Evolutionary conservation across 2,888 invertebrate species (phyloP).

Genomic region (Bombyx huttoni): DNA sequence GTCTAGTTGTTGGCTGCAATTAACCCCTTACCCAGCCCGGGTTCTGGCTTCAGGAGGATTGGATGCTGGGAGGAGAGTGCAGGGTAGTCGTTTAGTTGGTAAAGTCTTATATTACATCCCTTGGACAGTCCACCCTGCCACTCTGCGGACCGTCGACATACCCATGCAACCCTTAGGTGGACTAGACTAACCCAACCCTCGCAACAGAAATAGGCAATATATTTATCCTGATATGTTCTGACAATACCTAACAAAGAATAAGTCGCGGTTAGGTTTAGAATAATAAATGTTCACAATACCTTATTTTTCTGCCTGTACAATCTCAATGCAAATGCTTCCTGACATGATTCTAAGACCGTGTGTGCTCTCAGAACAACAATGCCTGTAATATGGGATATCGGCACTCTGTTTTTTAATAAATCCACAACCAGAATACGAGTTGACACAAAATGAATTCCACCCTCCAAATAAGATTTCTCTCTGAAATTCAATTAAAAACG

Average conservation of each 20-base stretch:
- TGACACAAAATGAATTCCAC: constrained; percentile 95
- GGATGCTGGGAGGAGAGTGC: too few species aligned
- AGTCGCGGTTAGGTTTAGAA: too few species aligned
- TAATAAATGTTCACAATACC: constrained; percentile 33
- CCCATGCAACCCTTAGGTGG: too few species aligned
- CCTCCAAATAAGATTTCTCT: constrained; percentile 87
- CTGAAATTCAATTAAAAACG: constrained; percentile 41
- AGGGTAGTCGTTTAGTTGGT: too few species aligned
- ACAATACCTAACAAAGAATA: too few species aligned
- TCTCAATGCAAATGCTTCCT: constrained; percentile 95
- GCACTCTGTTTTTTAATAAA: constrained; percentile 91
- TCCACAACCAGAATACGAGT: constrained; percentile 96
- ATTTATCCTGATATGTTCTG: constrained; percentile 1
- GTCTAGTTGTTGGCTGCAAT: too few species aligned
- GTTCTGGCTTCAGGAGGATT: too few species aligned
- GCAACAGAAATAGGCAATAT: not conserved
- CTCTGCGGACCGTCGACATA: too few species aligned
- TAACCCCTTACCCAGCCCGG: too few species aligned
- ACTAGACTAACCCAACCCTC: too few species aligned
- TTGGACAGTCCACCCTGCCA: too few species aligned
- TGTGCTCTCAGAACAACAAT: constrained; percentile 94
- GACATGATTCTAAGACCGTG: constrained; percentile 88
- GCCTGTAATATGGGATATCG: constrained; percentile 90
- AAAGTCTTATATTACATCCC: too few species aligned
- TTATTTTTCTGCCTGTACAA: constrained; percentile 94